Conservation (phyloP, 2,113 vertebrate species). For the Saccopteryx bilineata region DNA sequence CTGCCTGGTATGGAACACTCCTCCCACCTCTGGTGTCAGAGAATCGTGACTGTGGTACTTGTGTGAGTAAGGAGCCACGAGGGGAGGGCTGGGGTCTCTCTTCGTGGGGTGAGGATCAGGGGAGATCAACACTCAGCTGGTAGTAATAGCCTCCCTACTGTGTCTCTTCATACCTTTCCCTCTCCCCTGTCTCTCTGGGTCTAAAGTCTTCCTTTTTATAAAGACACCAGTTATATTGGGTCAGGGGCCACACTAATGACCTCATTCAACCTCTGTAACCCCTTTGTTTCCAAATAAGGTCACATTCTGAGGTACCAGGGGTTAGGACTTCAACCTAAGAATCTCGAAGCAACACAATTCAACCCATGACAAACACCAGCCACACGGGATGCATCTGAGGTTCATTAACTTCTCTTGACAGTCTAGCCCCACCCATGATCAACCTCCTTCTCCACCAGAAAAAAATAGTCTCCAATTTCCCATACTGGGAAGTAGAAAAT, state of each 20-base stretch:
- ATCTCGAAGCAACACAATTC: background rate
- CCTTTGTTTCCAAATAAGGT: background rate
- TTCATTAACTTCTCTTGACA: background rate
- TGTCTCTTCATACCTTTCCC: background rate
- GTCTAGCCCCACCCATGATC: background rate
- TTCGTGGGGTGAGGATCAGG: background rate
- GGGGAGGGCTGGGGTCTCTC: background rate
- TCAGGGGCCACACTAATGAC: background rate
- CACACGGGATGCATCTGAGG: background rate
- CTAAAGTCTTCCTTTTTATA: background rate
- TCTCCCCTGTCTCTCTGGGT: background rate
- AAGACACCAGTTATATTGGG: background rate
- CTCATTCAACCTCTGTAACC: background rate
- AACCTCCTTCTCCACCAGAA: background rate
- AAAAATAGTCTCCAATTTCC: background rate
- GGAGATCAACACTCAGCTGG: no score
- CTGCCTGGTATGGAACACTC: background rate
- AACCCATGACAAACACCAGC: background rate
- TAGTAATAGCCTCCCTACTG: no score
- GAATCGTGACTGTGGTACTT: fast-evolving
- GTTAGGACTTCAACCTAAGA: background rate
- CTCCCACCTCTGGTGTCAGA: background rate
- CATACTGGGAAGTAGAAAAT: background rate
- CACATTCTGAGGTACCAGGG: background rate
- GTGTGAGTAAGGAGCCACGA: background rate